These are phyloP conservation scores for Lochmaea crataegi DNA, from an alignment of 2,888 invertebrate genomes.

Conservation along the genomic window DNA sequence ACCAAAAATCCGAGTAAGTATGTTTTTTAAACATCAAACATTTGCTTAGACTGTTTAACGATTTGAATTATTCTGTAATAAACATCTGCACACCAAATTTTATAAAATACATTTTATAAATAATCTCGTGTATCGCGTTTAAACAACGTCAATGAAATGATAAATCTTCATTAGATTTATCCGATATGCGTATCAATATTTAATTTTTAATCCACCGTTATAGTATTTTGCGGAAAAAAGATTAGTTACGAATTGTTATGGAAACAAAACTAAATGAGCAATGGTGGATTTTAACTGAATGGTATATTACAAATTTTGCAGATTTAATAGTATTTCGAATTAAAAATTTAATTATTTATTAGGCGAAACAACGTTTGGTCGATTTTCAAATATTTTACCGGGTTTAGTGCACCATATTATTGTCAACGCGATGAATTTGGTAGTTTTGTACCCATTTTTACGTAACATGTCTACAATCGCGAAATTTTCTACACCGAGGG, in stretches of 20 bases:
- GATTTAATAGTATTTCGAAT: constrained; percentile 42
- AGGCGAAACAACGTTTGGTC: constrained; percentile 7
- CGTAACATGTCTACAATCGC: neutral
- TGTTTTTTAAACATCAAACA: no score
- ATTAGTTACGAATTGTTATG: constrained; percentile 26
- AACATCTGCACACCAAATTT: neutral
- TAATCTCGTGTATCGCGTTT: neutral
- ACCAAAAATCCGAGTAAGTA: no score
- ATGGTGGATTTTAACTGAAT: constrained; percentile 34
- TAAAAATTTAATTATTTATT: constrained; percentile 33
- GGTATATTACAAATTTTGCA: constrained; percentile 48
- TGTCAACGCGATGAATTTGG: neutral
- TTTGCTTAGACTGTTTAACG: no score
- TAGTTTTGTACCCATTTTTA: neutral
- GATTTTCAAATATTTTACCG: neutral
- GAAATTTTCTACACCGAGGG: no score
- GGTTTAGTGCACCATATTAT: no score
- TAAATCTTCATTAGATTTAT: constrained; percentile 31
- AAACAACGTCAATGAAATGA: constrained; percentile 17
- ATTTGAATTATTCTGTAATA: no score
- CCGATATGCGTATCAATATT: constrained; percentile 32
- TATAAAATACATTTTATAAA: constrained; percentile 1
- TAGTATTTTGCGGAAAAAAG: constrained; percentile 37
- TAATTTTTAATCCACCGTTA: constrained; percentile 35
- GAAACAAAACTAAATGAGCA: constrained; percentile 34